phyloP scores from a whole-genome alignment of 2,113 vertebrate genomes.

The Pygathrix nemaeus region DNA sequence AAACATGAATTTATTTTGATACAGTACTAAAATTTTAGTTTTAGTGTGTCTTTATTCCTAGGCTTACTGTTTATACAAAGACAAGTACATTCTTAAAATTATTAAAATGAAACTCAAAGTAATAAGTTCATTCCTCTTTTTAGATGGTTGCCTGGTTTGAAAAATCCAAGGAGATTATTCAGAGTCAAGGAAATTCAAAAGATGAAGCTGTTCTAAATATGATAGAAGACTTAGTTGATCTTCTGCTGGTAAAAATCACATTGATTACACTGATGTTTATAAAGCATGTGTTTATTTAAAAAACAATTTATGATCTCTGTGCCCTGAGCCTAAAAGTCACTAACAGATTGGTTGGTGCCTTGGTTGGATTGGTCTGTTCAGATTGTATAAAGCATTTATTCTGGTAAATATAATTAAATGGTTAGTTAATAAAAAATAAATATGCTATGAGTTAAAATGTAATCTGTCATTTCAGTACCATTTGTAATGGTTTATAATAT shows the following conservation, averaged over 20 bases:
- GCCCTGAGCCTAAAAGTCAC: background rate
- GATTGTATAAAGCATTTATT: background rate
- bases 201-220: constrained; percentile 85
- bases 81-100: constrained; percentile 22
- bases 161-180: constrained; percentile 90
- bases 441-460: background rate
- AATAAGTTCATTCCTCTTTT: constrained; percentile 71
- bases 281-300: constrained; percentile 34
- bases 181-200: constrained; percentile 83
- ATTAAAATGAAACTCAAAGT: constrained; percentile 41
- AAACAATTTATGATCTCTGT: background rate
- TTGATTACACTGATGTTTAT: constrained; percentile 24
- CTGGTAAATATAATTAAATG: constrained; percentile 27
- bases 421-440: constrained; percentile 22
- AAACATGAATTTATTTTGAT: constrained; percentile 29
- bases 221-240: constrained; percentile 92
- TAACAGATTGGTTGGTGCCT: background rate
- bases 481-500: background rate
- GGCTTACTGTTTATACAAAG: constrained; percentile 1
- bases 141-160: constrained; percentile 96
- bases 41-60: constrained; percentile 16
- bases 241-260: constrained; percentile 87
- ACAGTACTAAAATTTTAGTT: background rate
- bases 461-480: constrained; percentile 5
- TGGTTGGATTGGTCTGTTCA: background rate